Percentiles rank a stretch among this genome's conserved stretches.
Conservation (phyloP, 2,888 invertebrate genomes). For the Drosophila diplacantha region DNA sequence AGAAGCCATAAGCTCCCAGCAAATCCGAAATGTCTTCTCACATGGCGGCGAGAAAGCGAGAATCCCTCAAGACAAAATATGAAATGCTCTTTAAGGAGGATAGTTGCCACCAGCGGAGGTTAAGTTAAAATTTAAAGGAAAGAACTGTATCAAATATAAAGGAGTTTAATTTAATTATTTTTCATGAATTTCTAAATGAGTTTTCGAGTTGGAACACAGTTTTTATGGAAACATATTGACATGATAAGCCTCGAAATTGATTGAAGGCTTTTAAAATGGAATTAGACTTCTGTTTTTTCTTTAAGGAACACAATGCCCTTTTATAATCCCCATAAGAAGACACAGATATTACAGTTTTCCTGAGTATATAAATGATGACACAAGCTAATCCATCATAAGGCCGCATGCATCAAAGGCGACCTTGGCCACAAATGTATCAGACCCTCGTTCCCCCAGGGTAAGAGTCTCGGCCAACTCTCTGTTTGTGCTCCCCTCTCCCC, state of each 20-base stretch:
- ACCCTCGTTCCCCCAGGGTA: slow-evolving; percentile 22
- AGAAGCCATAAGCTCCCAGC: slow-evolving; percentile 42
- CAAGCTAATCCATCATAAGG: slow-evolving; percentile 32
- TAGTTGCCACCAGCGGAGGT: not conserved
- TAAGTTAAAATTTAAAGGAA: not conserved
- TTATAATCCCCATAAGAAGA: slow-evolving; percentile 12
- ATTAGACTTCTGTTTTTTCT: too few species aligned
- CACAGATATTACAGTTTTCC: slow-evolving; percentile 12
- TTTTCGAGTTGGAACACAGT: not conserved
- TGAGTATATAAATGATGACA: slow-evolving; percentile 16
- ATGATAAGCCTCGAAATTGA: not conserved
- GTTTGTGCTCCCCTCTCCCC: slow-evolving; percentile 3
- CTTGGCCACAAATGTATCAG: slow-evolving; percentile 12
- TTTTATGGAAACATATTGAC: not conserved
- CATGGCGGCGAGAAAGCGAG: slow-evolving; percentile 14
- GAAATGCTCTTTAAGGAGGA: slow-evolving; percentile 19
- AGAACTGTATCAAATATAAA: too few species aligned
- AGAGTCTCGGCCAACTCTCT: slow-evolving; percentile 8
- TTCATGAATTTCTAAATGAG: not conserved
- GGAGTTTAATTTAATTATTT: not conserved
- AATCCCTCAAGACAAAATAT: slow-evolving; percentile 10
- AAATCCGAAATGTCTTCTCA: slow-evolving; percentile 39
- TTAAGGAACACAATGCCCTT: not conserved
- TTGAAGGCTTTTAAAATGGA: slow-evolving; percentile 7
- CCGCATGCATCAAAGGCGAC: slow-evolving; percentile 20